Base-by-base conservation (phyloP, 2,113 vertebrate species). In the Myotis yumanensis region DNA sequence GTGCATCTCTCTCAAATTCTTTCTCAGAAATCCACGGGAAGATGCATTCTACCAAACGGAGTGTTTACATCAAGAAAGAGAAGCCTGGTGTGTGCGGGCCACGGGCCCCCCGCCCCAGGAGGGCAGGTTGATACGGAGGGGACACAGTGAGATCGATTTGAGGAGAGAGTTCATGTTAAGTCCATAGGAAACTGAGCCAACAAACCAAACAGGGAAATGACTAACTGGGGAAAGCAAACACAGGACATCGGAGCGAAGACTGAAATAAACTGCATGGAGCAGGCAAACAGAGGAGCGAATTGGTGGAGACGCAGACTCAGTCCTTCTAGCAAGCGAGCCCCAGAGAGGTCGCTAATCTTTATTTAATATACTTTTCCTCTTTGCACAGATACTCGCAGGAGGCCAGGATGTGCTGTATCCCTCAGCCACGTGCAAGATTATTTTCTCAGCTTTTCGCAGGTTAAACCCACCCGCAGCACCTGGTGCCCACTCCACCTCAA, bases 61-160 rank as follows among this genome's bases (percentile, higher is more conserved):
- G 11, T 11, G 37, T 8, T 15, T 37, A 14, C 43, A 7, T 79
- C 79, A 8, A 57, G 40, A 66, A 54, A 40, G 14, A 51, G 17
- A 5, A 28, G 43, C 72, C 43, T 48, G 28, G 18, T 25, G 17
- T 25, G 17, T 59, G 52, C 46, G 35, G n/a, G 73, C 25, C 85
- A 15, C 0, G 3, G 43, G 14, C 2, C 35, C 22, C 25, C 17
- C 7, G 20, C 17, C 17, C 22, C 5, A 25, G 1, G 23, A 59
- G 37, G 20, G 10, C 40, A 69, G 14, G 11, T 30, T 59, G 23
- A 69, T 17, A 40, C 1, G 7, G 14, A 76, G 64, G 46, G 12
- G 4, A 81, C 32, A 22, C 5, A 72, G 0, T 23, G 37, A 81
- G 72, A 85, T 0, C 37, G 20, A 37, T 16, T 18, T 72, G 32